These are phyloP conservation scores for Apostichopus parvimensis DNA, from an alignment of 35 echinoderm and acorn worm genomes.

Conservation along the genomic window DNA sequence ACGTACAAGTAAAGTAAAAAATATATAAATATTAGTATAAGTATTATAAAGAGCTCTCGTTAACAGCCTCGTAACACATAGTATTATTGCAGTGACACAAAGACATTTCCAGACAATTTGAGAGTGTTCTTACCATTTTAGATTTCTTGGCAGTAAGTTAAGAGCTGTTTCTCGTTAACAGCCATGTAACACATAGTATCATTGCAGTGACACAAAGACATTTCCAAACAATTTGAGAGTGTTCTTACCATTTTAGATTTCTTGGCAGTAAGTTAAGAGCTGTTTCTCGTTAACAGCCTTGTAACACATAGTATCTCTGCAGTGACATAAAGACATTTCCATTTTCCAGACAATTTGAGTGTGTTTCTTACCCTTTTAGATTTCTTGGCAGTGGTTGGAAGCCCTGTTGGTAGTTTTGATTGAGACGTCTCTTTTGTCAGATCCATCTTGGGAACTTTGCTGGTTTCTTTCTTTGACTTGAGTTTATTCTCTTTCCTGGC, in stretches of 20 bases:
- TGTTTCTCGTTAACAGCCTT: too few species aligned
- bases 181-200: too few species aligned
- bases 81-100: too few species aligned
- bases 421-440: not conserved
- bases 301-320: too few species aligned
- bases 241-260: slow-evolving; percentile 18
- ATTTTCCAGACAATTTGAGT: not conserved
- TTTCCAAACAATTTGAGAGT: not conserved
- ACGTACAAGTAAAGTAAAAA: too few species aligned
- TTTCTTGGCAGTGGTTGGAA: slow-evolving; percentile 22
- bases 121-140: too few species aligned
- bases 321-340: not conserved
- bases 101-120: too few species aligned
- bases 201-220: not conserved
- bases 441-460: slow-evolving; percentile 24
- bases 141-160: too few species aligned
- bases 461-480: slow-evolving; percentile 1
- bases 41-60: too few species aligned
- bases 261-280: not conserved
- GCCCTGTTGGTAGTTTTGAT: not conserved
- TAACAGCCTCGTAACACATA: too few species aligned
- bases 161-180: too few species aligned
- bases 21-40: too few species aligned
- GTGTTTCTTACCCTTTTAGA: slow-evolving; percentile 13
- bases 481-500: slow-evolving; percentile 41